Base-by-base conservation (phyloP, 1,140 invertebrate species). In the Neodiprion pinetum region DNA sequence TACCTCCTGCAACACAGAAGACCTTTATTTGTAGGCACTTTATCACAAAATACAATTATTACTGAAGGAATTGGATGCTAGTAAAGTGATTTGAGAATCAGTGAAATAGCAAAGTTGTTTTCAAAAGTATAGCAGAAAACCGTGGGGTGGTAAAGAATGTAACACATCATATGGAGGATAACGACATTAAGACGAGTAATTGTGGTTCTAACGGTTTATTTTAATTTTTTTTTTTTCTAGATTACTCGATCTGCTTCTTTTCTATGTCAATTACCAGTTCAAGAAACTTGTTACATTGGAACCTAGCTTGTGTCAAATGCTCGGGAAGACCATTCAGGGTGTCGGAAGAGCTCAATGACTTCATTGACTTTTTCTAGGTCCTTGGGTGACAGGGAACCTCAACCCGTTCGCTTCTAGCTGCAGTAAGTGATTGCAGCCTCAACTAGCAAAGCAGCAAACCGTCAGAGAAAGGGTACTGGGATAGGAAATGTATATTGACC, bases 1-100 rank as follows among this genome's bases (percentile, higher is more conserved):
- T 89, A 7, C 90, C 90, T 81, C 90, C 91, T 91, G 84, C 21
- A 85, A 86, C 77, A 78, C 76, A 72, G 14, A 75, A 70, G 11
- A 71, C 14, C 50, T 17, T 61, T 61, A 9, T 73, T 68, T n/a
- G 1, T 75, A 48, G 61, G 75, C 75, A 73, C 71, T 76, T 75
- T 72, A 74, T 77, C 75, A 77, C 68, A 76, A 77, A 74, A 75
- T 67, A 11, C 67, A 14, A 75, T 67, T 73, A 69, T 71, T 49
- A 76, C 40, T 23, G 65, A 74, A 67, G 67, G 69, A 72, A 40
- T 40, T 40, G 28, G 28, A 40, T 40, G 28, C 28, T 40, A 40
- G 28, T 40, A 40, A 40, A 14, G 7, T 70, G 7, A 40, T 70
- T 14, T 8, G 28, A 21, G 1, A 70, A 14, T 21, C 17, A 14